phyloP scores from a whole-genome alignment of 1,140 invertebrate genomes.

The Centruroides vittatus region DNA sequence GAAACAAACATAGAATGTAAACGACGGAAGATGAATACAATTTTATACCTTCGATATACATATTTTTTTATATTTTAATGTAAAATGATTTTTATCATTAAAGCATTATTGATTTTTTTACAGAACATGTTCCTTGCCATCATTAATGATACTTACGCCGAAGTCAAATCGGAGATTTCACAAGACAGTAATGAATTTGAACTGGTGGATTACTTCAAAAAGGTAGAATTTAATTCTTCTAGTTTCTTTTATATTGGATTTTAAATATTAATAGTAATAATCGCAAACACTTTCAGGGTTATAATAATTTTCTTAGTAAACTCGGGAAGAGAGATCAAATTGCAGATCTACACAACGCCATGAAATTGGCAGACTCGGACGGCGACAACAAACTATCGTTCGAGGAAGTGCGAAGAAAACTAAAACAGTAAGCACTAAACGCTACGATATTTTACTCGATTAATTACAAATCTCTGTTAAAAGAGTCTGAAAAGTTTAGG shows the following conservation, averaged over 20 bases:
- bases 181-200: conserved; percentile 48
- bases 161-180: conserved; percentile 54
- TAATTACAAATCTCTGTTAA: neutral
- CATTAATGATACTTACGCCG: conserved; percentile 59
- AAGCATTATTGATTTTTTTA: neutral
- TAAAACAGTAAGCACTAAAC: conserved; percentile 33
- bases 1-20: too few relatives aligned
- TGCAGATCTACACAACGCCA: conserved; percentile 37
- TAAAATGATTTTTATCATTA: too few relatives aligned
- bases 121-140: conserved; percentile 75
- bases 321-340: conserved; percentile 37
- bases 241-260: neutral
- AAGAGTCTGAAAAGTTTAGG: too few relatives aligned
- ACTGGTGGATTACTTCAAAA: conserved; percentile 45
- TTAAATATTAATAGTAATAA: neutral
- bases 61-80: too few relatives aligned
- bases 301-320: conserved; percentile 37
- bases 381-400: conserved; percentile 33
- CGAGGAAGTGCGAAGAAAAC: conserved; percentile 31
- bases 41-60: too few relatives aligned
- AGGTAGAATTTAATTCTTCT: conserved; percentile 1
- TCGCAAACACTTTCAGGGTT: conserved; percentile 21
- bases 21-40: too few relatives aligned
- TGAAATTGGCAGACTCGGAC: conserved; percentile 36
- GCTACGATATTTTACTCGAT: conserved; percentile 16